Conservation (phyloP, 2,113 vertebrate species). For the Thryonomys swinderianus region DNA sequence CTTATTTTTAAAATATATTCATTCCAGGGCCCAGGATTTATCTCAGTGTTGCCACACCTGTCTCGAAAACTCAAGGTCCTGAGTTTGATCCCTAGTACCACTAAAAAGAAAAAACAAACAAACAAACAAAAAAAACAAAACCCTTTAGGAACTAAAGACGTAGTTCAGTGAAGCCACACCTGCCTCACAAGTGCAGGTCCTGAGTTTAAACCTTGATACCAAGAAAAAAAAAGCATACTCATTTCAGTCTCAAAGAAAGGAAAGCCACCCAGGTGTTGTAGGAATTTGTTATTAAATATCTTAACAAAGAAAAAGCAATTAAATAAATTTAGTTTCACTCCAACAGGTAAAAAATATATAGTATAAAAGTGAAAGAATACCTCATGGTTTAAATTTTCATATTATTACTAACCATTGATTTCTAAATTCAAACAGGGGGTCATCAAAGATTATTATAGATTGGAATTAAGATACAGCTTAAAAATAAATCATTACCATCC, state of each 20-base stretch:
- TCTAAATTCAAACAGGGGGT: constrained; percentile 35
- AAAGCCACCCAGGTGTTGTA: not conserved
- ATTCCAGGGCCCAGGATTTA: not conserved
- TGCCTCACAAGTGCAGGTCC: too few species aligned
- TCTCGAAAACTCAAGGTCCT: too few species aligned
- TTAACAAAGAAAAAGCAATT: constrained; percentile 24
- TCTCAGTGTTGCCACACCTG: too few species aligned
- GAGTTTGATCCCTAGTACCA: too few species aligned
- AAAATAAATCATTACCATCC: constrained; percentile 33
- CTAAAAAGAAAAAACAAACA: too few species aligned
- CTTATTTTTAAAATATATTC: not conserved
- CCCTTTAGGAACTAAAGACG: too few species aligned
- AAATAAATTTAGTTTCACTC: constrained; percentile 18
- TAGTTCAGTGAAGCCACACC: too few species aligned
- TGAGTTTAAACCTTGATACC: too few species aligned
- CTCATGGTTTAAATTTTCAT: constrained; percentile 35
- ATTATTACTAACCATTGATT: not conserved
- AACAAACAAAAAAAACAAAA: too few species aligned
- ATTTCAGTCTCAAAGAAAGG: not conserved
- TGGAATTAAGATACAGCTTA: constrained; percentile 34
- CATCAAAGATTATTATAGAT: not conserved
- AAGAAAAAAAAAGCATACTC: not conserved
- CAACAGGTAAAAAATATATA: constrained; percentile 27
- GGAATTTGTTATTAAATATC: constrained; percentile 1
- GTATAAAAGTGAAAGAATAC: constrained; percentile 15